Conservation (phyloP, 2,113 vertebrate genomes). For the Charina bottae region DNA sequence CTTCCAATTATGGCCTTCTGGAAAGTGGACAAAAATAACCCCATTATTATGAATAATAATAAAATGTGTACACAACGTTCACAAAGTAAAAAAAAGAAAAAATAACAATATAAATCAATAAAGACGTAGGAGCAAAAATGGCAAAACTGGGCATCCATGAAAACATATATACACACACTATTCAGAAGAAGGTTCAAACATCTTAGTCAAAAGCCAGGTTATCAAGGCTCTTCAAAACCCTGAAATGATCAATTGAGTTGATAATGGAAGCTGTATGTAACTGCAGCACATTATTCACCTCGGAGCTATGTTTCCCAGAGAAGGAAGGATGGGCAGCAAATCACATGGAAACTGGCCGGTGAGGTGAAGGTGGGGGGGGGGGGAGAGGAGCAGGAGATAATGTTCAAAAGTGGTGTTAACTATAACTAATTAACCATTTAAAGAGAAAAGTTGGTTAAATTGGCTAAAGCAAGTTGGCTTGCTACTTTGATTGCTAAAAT, state of each 20-base stretch:
- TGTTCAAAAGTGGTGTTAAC: conserved; percentile 9
- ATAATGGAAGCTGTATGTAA: background rate
- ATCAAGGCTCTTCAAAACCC: too few relatives aligned
- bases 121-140: too few relatives aligned
- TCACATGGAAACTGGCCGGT: background rate
- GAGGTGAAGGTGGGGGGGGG: conserved; percentile 18
- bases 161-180: too few relatives aligned
- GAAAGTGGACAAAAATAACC: too few relatives aligned
- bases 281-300: background rate
- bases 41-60: too few relatives aligned
- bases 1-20: background rate
- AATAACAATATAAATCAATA: too few relatives aligned
- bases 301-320: background rate
- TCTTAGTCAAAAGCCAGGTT: too few relatives aligned
- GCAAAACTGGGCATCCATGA: too few relatives aligned
- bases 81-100: too few relatives aligned
- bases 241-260: background rate
- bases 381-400: conserved; percentile 29
- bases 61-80: too few relatives aligned
- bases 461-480: conserved; percentile 24
- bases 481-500: conserved; percentile 56
- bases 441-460: conserved; percentile 25
- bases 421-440: conserved; percentile 42
- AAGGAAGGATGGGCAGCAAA: background rate
- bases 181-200: too few relatives aligned